Conservation (phyloP, 2,797 vertebrate genomes). For the Pipistrellus nathusii region DNA sequence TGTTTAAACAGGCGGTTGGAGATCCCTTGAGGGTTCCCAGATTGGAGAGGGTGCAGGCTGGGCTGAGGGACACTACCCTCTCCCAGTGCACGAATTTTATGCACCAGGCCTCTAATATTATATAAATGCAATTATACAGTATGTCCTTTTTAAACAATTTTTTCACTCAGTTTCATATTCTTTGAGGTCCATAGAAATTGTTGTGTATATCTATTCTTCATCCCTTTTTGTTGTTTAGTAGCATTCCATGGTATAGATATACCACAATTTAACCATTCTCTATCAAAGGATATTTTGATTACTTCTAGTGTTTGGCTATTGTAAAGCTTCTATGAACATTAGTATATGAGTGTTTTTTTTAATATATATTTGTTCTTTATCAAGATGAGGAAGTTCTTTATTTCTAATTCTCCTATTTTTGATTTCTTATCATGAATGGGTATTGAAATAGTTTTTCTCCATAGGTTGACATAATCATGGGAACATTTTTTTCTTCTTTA, state of each 20-base stretch:
- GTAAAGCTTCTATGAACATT: neutral
- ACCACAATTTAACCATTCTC: neutral
- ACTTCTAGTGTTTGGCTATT: neutral
- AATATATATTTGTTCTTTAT: neutral
- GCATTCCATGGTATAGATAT: neutral
- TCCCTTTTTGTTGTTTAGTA: neutral
- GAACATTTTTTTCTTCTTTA: neutral
- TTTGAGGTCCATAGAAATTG: neutral
- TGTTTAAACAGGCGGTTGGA: too few species aligned
- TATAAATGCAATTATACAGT: neutral
- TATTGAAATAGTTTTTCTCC: neutral
- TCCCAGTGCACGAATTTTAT: too few species aligned
- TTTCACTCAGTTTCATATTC: neutral
- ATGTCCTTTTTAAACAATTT: neutral
- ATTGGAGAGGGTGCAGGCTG: too few species aligned
- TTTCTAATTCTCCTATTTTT: neutral
- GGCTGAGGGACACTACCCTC: too few species aligned
- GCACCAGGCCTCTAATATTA: neutral
- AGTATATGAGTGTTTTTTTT: neutral
- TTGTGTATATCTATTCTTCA: neutral
- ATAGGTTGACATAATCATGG: neutral
- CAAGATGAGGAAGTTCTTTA: neutral
- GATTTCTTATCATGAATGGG: neutral
- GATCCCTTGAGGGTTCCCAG: too few species aligned
- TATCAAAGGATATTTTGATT: slow-evolving; percentile 12